Conservation (phyloP, 2,113 vertebrate genomes). For the Notothenia coriiceps region DNA sequence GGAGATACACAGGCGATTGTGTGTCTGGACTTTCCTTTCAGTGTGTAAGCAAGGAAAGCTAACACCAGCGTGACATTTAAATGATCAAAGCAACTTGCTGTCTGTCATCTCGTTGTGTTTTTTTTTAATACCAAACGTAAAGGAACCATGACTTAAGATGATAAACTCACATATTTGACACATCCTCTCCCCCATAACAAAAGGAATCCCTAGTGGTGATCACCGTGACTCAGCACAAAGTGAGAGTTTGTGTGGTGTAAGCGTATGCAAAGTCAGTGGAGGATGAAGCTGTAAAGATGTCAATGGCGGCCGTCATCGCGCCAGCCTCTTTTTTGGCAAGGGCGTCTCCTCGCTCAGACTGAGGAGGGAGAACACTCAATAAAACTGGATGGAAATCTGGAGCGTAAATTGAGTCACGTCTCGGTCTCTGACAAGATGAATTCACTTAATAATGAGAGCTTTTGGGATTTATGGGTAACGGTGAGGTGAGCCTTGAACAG, state of each 20-base stretch:
- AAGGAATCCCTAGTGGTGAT: slow-evolving; percentile 23
- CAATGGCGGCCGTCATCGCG: slow-evolving; percentile 22
- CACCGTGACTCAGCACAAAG: slow-evolving; percentile 59
- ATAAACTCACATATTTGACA: slow-evolving; percentile 14
- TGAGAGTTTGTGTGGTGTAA: slow-evolving; percentile 18
- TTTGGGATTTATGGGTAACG: slow-evolving; percentile 59
- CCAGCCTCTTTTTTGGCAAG: slow-evolving; percentile 69
- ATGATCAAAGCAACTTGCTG: not conserved
- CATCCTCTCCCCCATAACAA: not conserved
- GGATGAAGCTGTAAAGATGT: slow-evolving; percentile 73
- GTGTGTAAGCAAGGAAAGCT: slow-evolving; percentile 7
- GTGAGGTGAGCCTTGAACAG: slow-evolving; percentile 25
- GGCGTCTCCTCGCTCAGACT: slow-evolving; percentile 39
- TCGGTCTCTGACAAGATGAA: slow-evolving; percentile 63
- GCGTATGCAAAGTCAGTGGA: slow-evolving; percentile 58
- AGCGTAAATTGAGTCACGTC: slow-evolving; percentile 64
- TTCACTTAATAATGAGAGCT: slow-evolving; percentile 69
- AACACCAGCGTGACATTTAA: slow-evolving; percentile 5
- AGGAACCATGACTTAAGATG: not conserved
- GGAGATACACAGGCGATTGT: slow-evolving; percentile 1
- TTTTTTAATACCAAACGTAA: not conserved
- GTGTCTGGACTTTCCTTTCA: slow-evolving; percentile 15
- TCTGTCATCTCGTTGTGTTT: not conserved
- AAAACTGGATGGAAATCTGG: slow-evolving; percentile 58
- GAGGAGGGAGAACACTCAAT: slow-evolving; percentile 59